A percentile compares a stretch with the other conserved stretches of the same genome.
These are phyloP conservation scores for Microtus oregoni DNA, from an alignment of 2,113 vertebrate species.

Conservation along the genomic window DNA sequence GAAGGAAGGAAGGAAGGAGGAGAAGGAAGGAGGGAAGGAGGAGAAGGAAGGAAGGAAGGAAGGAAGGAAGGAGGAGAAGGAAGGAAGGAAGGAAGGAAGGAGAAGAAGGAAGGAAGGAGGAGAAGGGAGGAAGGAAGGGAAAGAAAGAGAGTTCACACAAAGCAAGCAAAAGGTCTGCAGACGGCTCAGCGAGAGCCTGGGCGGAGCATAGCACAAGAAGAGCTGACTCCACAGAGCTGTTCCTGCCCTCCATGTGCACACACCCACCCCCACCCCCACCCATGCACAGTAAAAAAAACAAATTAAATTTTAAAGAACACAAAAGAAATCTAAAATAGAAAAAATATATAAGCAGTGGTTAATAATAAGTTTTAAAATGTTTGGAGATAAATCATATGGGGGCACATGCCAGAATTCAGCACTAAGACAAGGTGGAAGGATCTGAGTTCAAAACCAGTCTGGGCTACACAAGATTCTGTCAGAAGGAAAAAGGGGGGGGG, in stretches of 20 bases:
- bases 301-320: constrained; percentile 2
- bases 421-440: neutral
- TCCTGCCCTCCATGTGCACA: neutral
- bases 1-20: too few relatives aligned
- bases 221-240: neutral
- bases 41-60: too few relatives aligned
- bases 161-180: neutral
- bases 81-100: too few relatives aligned
- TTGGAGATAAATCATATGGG: neutral
- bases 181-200: neutral
- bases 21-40: too few relatives aligned
- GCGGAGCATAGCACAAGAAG: too few relatives aligned
- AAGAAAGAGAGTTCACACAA: neutral
- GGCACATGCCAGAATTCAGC: neutral
- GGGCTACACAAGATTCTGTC: neutral
- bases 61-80: too few relatives aligned
- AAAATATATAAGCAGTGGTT: constrained; percentile 33
- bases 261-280: too few relatives aligned
- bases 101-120: rapidly evolving
- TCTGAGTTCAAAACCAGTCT: neutral
- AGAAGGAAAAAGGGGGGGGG: neutral
- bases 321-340: constrained; percentile 44
- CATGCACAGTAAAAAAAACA: constrained; percentile 15
- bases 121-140: too few relatives aligned
- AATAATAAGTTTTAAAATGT: neutral